Conservation (phyloP, 1,140 invertebrate genomes). For the Zaprionus davidi region DNA sequence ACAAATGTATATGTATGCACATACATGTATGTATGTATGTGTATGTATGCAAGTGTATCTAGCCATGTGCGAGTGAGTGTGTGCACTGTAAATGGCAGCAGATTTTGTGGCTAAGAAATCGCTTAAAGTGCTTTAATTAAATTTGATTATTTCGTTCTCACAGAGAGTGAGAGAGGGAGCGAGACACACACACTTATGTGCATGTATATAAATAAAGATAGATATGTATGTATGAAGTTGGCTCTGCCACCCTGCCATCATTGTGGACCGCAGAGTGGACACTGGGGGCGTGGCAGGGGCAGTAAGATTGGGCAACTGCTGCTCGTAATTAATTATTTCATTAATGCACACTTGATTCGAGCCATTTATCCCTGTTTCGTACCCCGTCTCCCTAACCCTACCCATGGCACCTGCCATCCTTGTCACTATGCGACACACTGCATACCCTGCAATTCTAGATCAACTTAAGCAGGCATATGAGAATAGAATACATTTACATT, state of each 20-base stretch:
- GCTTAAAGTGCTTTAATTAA: slow-evolving; percentile 69
- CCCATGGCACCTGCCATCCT: neutral
- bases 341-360: slow-evolving; percentile 69
- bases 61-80: neutral
- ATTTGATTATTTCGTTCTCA: slow-evolving; percentile 53
- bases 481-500: too few relatives aligned
- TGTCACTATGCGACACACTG: neutral
- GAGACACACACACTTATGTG: slow-evolving; percentile 11
- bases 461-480: neutral
- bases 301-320: slow-evolving; percentile 45
- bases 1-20: neutral
- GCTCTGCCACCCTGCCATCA: neutral
- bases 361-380: neutral
- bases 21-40: neutral
- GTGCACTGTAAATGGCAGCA: slow-evolving; percentile 10
- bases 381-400: neutral
- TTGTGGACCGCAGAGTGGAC: slow-evolving; percentile 1
- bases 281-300: neutral
- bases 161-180: neutral
- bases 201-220: slow-evolving; percentile 3
- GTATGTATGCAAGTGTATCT: neutral
- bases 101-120: slow-evolving; percentile 50
- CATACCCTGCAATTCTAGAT: neutral
- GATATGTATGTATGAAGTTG: neutral
- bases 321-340: slow-evolving; percentile 73